These are phyloP conservation scores for Myocastor coypus DNA, from an alignment of 2,113 vertebrate species.

Conservation along the genomic window DNA sequence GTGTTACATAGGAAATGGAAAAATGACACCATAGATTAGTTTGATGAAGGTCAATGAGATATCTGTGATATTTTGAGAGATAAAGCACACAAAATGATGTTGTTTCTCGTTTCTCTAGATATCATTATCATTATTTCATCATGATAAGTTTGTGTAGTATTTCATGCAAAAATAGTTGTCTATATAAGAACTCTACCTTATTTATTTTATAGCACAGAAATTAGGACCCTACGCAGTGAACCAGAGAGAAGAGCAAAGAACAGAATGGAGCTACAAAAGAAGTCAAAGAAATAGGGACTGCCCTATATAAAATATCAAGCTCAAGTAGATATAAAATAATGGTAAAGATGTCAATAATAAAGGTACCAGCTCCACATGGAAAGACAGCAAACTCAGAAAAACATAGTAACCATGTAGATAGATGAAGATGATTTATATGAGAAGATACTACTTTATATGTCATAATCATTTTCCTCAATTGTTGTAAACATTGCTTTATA, in stretches of 20 bases:
- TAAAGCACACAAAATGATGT: background rate
- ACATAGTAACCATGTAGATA: background rate
- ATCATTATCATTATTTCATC: background rate
- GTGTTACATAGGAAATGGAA: background rate
- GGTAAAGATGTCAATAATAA: background rate
- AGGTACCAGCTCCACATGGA: no score
- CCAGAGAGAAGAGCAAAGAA: background rate
- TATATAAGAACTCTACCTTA: background rate
- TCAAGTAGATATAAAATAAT: background rate
- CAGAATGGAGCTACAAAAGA: background rate
- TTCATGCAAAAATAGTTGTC: background rate
- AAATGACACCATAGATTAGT: background rate
- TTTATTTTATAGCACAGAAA: background rate
- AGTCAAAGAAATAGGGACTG: background rate
- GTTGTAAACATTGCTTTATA: background rate
- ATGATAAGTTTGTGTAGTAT: background rate
- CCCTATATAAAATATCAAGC: background rate
- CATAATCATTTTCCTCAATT: background rate
- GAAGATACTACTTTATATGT: background rate
- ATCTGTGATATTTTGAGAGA: background rate
- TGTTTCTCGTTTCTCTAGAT: background rate
- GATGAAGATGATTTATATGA: background rate
- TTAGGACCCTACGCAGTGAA: background rate
- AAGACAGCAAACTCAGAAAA: background rate
- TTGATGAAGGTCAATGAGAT: background rate